Base-by-base conservation (phyloP, 2,113 vertebrate genomes). In the Plecotus auritus region DNA sequence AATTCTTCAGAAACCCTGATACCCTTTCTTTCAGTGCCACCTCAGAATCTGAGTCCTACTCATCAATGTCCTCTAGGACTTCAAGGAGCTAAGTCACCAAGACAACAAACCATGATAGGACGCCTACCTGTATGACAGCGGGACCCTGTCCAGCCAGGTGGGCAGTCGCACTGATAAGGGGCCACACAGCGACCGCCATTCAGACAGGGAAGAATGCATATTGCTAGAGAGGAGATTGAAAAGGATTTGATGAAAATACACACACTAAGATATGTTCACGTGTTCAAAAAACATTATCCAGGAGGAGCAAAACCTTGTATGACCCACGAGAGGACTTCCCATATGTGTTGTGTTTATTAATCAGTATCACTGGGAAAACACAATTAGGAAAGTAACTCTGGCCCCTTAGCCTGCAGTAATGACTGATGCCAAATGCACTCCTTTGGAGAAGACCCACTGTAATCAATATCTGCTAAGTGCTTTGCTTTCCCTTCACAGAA, bases 181-280 rank as follows among this genome's bases (percentile, higher is more conserved):
- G 99, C 99, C 94, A 99, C 98, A 32, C 99, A 99, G 42, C 98
- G 99, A 35, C 99, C 99, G 37, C 99, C 99, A 0, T 99, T 99
- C 97, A 99, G 98, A 96, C 99, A 99, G 0, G 99, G 99, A 93
- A 99, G 98, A 96, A 99, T 99, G 98, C 99, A 99, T 97, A 99
- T 99, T 2, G 99, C 99, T 99, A 88, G 35, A 74, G 88, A 91
- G 35, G 45, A 51, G 20, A 74, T 42, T 9, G 14, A 47, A 90
- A 94, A 30, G 5, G 9, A 64, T 17, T 51, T 47, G 49, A 67
- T 77, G 42, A 80, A 83, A 69, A 80, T 26, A 28, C 5, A 47
- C 45, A 84, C 9, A 49, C 69, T 85, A 20, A 67, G 32, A 37
- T 40, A 90, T 9, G n/a, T 37, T 66, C 16, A 70, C 26, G 51